phyloP scores from a whole-genome alignment of 2,888 invertebrate species.

The Erebia epiphron region DNA sequence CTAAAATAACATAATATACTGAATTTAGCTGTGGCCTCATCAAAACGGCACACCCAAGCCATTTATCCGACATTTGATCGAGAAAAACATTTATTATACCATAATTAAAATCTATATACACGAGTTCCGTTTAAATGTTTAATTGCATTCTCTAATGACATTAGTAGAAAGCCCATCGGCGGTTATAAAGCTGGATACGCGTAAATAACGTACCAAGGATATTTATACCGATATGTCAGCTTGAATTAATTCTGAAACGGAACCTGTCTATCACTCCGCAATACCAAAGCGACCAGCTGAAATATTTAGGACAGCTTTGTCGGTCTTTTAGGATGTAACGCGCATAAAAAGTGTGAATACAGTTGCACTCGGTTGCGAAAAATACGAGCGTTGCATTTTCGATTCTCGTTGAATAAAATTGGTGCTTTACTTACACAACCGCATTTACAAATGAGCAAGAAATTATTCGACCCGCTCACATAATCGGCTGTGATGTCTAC shows the following conservation, averaged over 20 bases:
- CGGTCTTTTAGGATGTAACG: constrained; percentile 51
- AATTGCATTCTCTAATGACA: constrained; percentile 2
- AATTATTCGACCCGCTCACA: constrained; percentile 56
- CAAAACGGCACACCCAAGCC: background rate
- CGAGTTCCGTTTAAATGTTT: background rate
- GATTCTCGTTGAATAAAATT: constrained; percentile 51
- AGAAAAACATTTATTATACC: background rate
- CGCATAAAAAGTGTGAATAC: constrained; percentile 55
- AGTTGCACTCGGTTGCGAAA: constrained; percentile 61
- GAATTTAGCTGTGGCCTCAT: background rate
- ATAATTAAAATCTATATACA: background rate
- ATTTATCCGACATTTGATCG: background rate
- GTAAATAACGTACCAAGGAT: constrained; percentile 32
- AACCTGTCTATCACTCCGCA: constrained; percentile 35
- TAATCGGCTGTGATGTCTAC: constrained; percentile 43
- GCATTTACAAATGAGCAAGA: constrained; percentile 43
- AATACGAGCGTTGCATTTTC: constrained; percentile 55
- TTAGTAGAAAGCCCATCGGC: constrained; percentile 20
- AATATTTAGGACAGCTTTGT: constrained; percentile 41
- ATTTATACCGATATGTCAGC: constrained; percentile 25
- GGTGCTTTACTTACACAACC: constrained; percentile 41
- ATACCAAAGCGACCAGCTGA: constrained; percentile 29
- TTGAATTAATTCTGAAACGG: constrained; percentile 31
- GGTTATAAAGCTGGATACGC: constrained; percentile 19
- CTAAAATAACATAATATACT: no score